Evolutionary conservation across 1,140 invertebrate species (phyloP), one percentile per base, ranked within the genome.

Genomic region (Tenebrio molitor): DNA sequence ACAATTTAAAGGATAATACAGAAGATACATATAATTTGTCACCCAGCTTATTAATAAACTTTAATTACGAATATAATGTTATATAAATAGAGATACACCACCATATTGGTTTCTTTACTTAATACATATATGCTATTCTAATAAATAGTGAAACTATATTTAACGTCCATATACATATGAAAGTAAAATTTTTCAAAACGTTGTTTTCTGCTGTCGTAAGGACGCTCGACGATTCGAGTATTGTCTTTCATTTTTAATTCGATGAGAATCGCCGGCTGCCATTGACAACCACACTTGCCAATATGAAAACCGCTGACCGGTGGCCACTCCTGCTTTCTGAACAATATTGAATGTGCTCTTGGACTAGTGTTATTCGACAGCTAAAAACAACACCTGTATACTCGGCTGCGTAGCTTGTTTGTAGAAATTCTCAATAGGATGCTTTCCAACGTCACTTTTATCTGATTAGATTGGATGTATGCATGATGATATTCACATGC

Each of bases 311-410:
- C 46, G 19, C 15, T 46, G n/a, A n/a, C n/a, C n/a, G n/a, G 15
- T 17, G 16, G 44, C 21, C 50, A 58, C 50, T 58, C 15, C 3
- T 58, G 23, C 50, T 29, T 58, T 29, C 50, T 58, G 50, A 58
- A 58, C 50, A 58, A 58, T 58, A 58, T 58, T 58, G 50, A 58
- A 58, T 58, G 50, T 58, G 50, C 50, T 29, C 50, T 58, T 58
- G 21, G 50, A 29, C 50, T 58, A 58, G 50, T 58, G 50, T 58
- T 58, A 58, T 58, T 58, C 19, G 21, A 58, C 23, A 29, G 50
- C 50, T 58, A 58, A 58, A 58, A 58, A 58, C 50, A 58, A 58
- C 50, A 58, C 50, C 50, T 58, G 50, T 58, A 58, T 58, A 29
- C 19, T 12, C 50, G 50, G n/a, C 5, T 14, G 23, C 12, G 21